phyloP scores from a whole-genome alignment of 1,140 invertebrate species.

The Brachionus angularis region DNA sequence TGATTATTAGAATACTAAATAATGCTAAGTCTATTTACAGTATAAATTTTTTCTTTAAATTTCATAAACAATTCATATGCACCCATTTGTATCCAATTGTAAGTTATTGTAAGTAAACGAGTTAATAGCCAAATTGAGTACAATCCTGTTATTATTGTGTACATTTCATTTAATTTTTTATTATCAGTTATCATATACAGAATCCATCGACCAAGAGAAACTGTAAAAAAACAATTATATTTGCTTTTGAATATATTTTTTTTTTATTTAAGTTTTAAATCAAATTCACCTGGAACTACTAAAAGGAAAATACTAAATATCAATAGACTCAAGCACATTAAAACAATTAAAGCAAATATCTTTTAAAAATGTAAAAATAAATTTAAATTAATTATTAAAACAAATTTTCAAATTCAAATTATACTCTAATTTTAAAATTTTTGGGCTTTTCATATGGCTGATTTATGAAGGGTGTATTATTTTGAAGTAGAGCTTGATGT shows the following conservation, averaged over 20 bases:
- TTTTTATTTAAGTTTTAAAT: not conserved
- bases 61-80: slow-evolving; percentile 70
- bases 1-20: not conserved
- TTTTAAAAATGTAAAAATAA: slow-evolving; percentile 48
- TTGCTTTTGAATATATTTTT: not conserved
- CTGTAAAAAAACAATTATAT: slow-evolving; percentile 51
- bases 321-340: slow-evolving; percentile 79
- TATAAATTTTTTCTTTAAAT: slow-evolving; percentile 67
- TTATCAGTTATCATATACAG: slow-evolving; percentile 74
- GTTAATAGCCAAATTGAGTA: slow-evolving; percentile 85
- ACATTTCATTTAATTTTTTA: slow-evolving; percentile 79
- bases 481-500: slow-evolving; percentile 61
- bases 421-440: slow-evolving; percentile 74
- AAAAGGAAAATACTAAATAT: slow-evolving; percentile 74
- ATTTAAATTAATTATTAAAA: slow-evolving; percentile 12
- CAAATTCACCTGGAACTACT: slow-evolving; percentile 69
- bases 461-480: slow-evolving; percentile 51
- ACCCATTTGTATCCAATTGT: slow-evolving; percentile 81
- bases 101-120: slow-evolving; percentile 71
- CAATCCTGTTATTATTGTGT: slow-evolving; percentile 86
- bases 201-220: slow-evolving; percentile 77
- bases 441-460: slow-evolving; percentile 80
- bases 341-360: slow-evolving; percentile 68
- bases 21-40: too few species aligned
- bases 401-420: too few species aligned